phyloP scores from a whole-genome alignment of 2,113 vertebrate genomes.

The Hippocampus comes region DNA sequence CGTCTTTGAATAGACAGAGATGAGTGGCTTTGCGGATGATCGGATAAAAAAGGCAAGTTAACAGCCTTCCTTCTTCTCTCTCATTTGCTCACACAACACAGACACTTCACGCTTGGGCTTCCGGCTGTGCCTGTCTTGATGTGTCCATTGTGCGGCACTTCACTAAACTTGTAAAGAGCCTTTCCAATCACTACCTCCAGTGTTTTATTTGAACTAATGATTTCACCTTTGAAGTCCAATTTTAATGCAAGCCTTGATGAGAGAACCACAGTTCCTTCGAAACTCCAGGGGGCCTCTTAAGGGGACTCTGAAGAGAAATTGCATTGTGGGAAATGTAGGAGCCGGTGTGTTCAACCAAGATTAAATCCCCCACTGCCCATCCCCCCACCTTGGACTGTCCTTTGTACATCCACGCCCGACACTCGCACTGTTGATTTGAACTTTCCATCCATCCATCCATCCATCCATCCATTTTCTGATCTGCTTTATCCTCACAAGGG shows the following conservation, averaged over 20 bases:
- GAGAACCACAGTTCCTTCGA: not conserved
- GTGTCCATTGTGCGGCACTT: constrained; percentile 5
- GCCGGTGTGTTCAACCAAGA: not conserved
- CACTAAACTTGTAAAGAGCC: constrained; percentile 6
- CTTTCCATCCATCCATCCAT: not conserved
- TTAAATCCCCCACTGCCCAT: too few species aligned
- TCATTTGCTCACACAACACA: constrained; percentile 38
- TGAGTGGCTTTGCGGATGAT: constrained; percentile 65
- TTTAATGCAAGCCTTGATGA: constrained; percentile 6
- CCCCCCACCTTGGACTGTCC: not conserved
- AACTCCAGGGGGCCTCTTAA: constrained; percentile 6
- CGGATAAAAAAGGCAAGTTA: constrained; percentile 54
- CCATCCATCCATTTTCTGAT: too few species aligned
- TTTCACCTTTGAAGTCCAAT: constrained; percentile 3
- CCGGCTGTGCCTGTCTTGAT: constrained; percentile 6
- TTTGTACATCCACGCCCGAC: not conserved
- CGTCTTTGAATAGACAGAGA: constrained; percentile 68
- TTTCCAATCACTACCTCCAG: constrained; percentile 3
- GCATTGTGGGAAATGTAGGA: constrained; percentile 10
- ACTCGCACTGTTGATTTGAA: not conserved
- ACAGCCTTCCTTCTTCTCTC: constrained; percentile 29
- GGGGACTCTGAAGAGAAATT: constrained; percentile 8
- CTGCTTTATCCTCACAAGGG: too few species aligned
- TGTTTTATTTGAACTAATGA: constrained; percentile 4
- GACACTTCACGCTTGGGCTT: not conserved